These are phyloP conservation scores for Pinna nobilis DNA, from an alignment of 1,140 invertebrate species.

Conservation along the genomic window DNA sequence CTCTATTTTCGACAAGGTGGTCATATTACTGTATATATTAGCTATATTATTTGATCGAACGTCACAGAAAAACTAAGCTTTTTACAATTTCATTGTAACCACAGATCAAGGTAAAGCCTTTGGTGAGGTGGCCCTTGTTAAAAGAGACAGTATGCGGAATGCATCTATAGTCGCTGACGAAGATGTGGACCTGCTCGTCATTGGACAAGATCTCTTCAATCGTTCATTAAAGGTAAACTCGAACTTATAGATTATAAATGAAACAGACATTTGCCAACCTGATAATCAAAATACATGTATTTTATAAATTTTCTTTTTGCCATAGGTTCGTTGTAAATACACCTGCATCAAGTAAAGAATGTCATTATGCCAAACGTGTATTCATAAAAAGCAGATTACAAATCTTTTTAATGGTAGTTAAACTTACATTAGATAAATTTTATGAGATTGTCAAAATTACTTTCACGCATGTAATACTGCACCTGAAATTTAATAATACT, in stretches of 20 bases:
- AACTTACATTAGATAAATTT: too few species aligned
- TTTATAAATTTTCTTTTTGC: too few species aligned
- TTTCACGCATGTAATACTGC: too few species aligned
- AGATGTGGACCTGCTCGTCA: conserved; percentile 65
- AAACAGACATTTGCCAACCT: too few species aligned
- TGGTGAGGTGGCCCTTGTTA: conserved; percentile 70
- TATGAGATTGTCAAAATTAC: too few species aligned
- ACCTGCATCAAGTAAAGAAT: too few species aligned
- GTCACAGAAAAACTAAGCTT: background rate
- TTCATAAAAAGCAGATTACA: background rate
- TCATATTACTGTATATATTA: background rate
- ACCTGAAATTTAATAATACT: too few species aligned
- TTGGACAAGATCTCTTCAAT: conserved; percentile 68
- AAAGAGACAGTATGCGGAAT: conserved; percentile 65
- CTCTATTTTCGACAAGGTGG: background rate
- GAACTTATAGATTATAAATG: background rate
- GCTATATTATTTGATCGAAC: background rate
- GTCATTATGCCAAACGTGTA: too few species aligned
- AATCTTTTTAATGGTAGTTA: too few species aligned
- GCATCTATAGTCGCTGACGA: conserved; percentile 69
- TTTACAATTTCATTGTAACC: conserved; percentile 19
- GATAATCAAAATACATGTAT: too few species aligned
- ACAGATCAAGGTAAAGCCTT: conserved; percentile 66
- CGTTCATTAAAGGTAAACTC: conserved; percentile 61
- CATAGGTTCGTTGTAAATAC: too few species aligned